Base-by-base conservation (phyloP, 2,888 invertebrate species). In the Malthinus seriepunctatus region DNA sequence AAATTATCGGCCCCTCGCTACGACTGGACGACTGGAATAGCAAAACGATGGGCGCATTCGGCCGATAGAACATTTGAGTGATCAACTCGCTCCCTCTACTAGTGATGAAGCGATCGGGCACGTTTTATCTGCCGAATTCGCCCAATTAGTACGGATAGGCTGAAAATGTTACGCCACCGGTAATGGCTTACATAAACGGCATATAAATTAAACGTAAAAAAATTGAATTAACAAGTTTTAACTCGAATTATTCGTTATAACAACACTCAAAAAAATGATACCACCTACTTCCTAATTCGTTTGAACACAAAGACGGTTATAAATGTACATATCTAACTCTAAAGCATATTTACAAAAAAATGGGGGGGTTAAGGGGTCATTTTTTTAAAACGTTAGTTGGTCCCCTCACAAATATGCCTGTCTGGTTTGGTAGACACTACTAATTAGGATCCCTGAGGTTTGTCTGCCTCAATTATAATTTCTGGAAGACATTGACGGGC, bases 301-400 rank as follows among this genome's bases (percentile, higher is more conserved):
- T 74, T 78, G 78, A 78, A 78, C 78, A 78, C 78, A 73, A 73
- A 68, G 73, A 73, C 73, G 77, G 78, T 74, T 75, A 74, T 75
- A 56, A 63, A 60, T 65, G 63, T 63, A 58, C 69, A 57, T 53
- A 53, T 59, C 59, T 64, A 71, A 65, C 71, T 72, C 70, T 72
- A 73, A 72, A 72, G 73, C 72, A 74, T 71, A 51, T 42, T 47
- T 60, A 49, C 39, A 47, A 48, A 55, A 45, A 65, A 63, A 51
- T 47, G 39, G 35, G 60, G 23, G 23, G 23, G 23, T 23, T 23
- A 23, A 23, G 23, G 23, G 23, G 23, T 23, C 23, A 23, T 23
- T 23, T 23, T 23, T n/a, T n/a, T n/a, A n/a, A 50, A 61, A 55
- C 50, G 51, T 68, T 53, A 65, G 61, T 71, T 67, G 70, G 70